Conservation (phyloP, 2,888 invertebrate species). For the Reticulitermes lucifugus region DNA sequence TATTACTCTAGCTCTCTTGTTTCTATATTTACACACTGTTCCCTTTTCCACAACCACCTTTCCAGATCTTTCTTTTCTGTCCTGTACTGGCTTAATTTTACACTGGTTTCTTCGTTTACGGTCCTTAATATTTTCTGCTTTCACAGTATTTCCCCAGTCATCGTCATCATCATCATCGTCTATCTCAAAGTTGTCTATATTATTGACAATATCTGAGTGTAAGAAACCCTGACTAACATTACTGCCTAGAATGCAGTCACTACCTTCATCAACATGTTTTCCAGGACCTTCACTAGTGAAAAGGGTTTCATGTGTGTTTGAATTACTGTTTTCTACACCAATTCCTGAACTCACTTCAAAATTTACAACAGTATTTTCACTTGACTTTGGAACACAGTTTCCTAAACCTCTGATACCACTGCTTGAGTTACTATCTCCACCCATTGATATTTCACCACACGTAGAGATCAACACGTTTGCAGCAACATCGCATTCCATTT, state of each 20-base stretch:
- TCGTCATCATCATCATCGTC: background rate
- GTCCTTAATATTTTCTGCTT: background rate
- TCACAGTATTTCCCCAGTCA: background rate
- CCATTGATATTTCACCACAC: background rate
- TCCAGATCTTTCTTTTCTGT: background rate
- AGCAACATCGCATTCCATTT: slow-evolving; percentile 3
- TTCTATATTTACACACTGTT: background rate
- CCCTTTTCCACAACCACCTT: background rate
- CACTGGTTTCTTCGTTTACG: background rate
- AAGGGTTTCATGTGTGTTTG: background rate
- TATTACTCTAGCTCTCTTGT: slow-evolving; percentile 13
- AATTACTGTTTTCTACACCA: background rate
- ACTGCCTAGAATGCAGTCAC: background rate
- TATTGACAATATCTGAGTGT: background rate
- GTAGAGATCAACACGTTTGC: slow-evolving; percentile 21
- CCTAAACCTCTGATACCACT: no score
- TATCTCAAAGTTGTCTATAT: background rate
- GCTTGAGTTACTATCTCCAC: background rate
- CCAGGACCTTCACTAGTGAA: background rate
- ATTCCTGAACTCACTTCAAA: background rate
- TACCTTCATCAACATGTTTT: background rate
- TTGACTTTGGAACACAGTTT: background rate
- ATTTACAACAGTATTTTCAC: background rate
- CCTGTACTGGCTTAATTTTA: background rate
- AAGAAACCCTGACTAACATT: background rate